phyloP scores from a whole-genome alignment of 64 coral and sea anemone genomes.

The Porites lutea region DNA sequence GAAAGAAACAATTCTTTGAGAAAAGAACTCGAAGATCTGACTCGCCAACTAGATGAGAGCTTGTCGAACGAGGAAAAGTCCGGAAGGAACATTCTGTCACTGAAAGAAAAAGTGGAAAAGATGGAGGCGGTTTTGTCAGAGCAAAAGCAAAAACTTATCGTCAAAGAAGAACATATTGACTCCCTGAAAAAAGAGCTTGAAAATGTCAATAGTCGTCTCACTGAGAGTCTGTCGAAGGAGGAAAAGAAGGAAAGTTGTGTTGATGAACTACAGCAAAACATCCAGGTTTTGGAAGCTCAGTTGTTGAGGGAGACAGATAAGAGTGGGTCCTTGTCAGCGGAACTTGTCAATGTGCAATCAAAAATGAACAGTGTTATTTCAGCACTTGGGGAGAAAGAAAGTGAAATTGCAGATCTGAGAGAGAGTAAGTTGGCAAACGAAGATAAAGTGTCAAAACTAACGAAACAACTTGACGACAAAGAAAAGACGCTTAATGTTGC shows the following conservation, averaged over 20 bases:
- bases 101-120: conserved; percentile 8
- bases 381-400: neutral
- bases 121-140: conserved; percentile 6
- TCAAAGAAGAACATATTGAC: conserved; percentile 11
- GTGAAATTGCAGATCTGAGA: conserved; percentile 49
- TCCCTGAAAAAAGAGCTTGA: conserved; percentile 29
- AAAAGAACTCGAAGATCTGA: conserved; percentile 52
- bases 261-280: conserved; percentile 21
- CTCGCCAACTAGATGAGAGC: conserved; percentile 58
- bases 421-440: conserved; percentile 28
- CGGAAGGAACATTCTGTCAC: conserved; percentile 16
- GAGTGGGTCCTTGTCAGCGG: neutral
- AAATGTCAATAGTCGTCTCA: conserved; percentile 12
- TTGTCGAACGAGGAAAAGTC: conserved; percentile 65
- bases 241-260: neutral
- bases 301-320: conserved; percentile 15
- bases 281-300: conserved; percentile 35
- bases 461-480: conserved; percentile 19
- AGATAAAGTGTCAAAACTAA: conserved; percentile 51
- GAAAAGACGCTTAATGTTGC: neutral
- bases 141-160: neutral
- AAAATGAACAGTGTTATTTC: neutral
- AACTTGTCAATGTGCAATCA: neutral
- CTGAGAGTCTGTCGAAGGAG: neutral
- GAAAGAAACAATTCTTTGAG: neutral